Conservation (phyloP, 2,888 invertebrate species). For the Agonopterix alstromeriana region DNA sequence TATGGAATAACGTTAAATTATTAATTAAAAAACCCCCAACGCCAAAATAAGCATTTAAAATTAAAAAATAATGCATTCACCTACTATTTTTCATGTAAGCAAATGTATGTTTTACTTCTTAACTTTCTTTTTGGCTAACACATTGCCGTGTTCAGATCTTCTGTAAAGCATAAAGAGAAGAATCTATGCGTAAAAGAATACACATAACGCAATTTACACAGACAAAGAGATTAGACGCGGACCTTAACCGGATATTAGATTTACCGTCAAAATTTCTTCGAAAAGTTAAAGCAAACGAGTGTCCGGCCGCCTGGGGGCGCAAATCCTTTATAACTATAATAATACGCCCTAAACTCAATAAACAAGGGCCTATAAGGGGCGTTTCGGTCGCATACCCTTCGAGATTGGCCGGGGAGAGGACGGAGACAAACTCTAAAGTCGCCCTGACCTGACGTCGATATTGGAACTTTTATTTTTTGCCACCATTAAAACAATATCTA, state of each 20-base stretch:
- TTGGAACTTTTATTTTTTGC: slow-evolving; percentile 1
- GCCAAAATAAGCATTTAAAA: too few species aligned
- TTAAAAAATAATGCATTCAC: too few species aligned
- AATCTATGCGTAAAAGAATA: slow-evolving; percentile 2
- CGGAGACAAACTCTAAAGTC: slow-evolving; percentile 17
- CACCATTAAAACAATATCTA: background rate
- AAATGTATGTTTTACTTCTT: too few species aligned
- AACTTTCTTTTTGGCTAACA: too few species aligned
- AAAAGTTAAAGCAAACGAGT: slow-evolving; percentile 33
- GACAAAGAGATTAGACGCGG: slow-evolving; percentile 34
- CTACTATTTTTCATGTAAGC: too few species aligned
- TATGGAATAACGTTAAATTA: too few species aligned
- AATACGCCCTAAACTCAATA: slow-evolving; percentile 4
- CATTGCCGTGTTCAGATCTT: too few species aligned
- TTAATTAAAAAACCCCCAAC: too few species aligned
- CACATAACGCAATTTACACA: slow-evolving; percentile 14
- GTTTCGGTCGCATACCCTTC: slow-evolving; percentile 5
- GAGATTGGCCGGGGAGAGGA: slow-evolving; percentile 21
- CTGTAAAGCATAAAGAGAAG: too few species aligned
- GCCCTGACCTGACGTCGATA: background rate
- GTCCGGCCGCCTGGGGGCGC: slow-evolving; percentile 10
- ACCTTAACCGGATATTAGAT: slow-evolving; percentile 42
- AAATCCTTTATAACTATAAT: slow-evolving; percentile 3
- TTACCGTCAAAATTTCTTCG: slow-evolving; percentile 35
- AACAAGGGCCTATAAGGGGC: slow-evolving; percentile 1